These are phyloP conservation scores for Artibeus jamaicensis DNA, from an alignment of 2,797 vertebrate species.

Conservation along the genomic window DNA sequence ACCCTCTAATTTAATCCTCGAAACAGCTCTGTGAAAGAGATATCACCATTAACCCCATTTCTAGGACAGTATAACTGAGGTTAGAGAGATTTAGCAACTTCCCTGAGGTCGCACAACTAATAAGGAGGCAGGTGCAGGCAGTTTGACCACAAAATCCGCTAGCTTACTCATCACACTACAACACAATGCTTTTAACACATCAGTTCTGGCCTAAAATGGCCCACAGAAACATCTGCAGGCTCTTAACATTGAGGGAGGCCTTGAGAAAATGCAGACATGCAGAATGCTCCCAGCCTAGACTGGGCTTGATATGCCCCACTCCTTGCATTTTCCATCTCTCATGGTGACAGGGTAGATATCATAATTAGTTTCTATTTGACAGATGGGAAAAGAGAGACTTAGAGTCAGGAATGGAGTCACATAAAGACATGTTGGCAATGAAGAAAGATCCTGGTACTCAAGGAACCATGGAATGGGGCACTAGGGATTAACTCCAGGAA, in stretches of 20 bases:
- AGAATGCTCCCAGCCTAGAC: neutral
- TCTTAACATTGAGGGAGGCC: neutral
- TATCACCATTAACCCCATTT: conserved; percentile 22
- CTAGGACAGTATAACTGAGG: neutral
- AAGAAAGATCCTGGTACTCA: conserved; percentile 19
- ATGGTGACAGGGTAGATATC: neutral
- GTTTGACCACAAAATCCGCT: neutral
- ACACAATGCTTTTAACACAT: neutral
- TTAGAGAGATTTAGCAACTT: conserved; percentile 2
- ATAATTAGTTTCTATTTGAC: neutral
- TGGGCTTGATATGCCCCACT: neutral
- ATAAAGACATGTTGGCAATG: neutral
- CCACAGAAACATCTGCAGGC: neutral
- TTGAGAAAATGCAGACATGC: neutral
- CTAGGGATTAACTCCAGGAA: neutral
- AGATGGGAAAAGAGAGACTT: neutral
- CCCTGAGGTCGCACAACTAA: neutral
- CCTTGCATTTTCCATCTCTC: neutral
- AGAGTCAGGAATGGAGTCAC: neutral
- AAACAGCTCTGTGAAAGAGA: conserved; percentile 16
- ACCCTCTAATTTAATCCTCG: neutral
- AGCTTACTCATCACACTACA: conserved; percentile 2
- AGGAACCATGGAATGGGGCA: neutral
- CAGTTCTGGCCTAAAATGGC: conserved; percentile 6
- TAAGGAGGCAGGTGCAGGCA: neutral